phyloP scores from a whole-genome alignment of 2,888 invertebrate genomes.

The Nebria salina region DNA sequence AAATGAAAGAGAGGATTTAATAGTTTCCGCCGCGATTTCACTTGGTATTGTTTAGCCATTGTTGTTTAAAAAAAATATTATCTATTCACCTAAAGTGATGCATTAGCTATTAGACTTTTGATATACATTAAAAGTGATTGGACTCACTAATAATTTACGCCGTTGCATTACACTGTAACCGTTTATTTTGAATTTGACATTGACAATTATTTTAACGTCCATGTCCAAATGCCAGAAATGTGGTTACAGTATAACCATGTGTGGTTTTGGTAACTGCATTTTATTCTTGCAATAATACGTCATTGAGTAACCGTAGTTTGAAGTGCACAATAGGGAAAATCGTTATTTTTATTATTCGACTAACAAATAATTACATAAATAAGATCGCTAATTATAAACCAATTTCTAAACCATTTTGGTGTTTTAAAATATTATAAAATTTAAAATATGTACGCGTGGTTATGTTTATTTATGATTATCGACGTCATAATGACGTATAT shows the following conservation, averaged over 20 bases:
- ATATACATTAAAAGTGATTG: background rate
- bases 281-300: background rate
- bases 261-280: background rate
- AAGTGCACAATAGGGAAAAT: background rate
- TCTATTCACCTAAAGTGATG: background rate
- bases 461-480: background rate
- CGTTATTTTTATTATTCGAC: too few relatives aligned
- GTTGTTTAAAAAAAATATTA: slow-evolving; percentile 31
- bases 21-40: slow-evolving; percentile 59
- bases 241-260: background rate
- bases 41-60: slow-evolving; percentile 58
- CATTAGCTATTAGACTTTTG: background rate
- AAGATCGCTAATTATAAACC: too few relatives aligned
- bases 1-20: slow-evolving; percentile 73
- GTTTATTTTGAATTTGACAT: slow-evolving; percentile 23
- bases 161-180: slow-evolving; percentile 3
- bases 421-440: too few relatives aligned
- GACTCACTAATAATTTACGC: background rate
- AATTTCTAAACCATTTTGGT: too few relatives aligned
- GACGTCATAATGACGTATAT: background rate
- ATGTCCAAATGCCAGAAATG: background rate
- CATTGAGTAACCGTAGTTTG: background rate
- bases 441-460: too few relatives aligned
- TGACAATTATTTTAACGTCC: slow-evolving; percentile 24
- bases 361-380: too few relatives aligned